Evolutionary conservation across 2,113 vertebrate genomes (phyloP), one percentile per base, ranked within the genome.

Genomic region (Sitta europaea): DNA sequence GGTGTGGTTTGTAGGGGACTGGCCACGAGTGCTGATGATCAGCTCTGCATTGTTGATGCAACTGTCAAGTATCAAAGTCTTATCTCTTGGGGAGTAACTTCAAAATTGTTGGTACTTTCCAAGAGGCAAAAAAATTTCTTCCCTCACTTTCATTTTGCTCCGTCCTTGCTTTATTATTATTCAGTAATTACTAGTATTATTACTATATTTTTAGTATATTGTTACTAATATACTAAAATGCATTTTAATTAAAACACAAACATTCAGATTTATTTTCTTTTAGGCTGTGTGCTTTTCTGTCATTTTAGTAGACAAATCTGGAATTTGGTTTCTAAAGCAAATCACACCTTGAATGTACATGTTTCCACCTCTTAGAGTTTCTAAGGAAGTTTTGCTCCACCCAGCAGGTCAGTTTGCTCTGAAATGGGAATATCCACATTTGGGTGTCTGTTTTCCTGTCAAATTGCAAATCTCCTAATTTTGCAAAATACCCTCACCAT

Each of bases 91-190:
- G 71, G 40, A 82, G 2, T 54, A 82, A 29, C 35, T 88, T 87
- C 65, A 71, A 6, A 94, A 91, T 75, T 73, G 42, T 63, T 78
- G 92, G 85, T 86, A 42, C 90, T 94, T 94, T 86, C 92, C 89
- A 75, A 71, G 48, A 81, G 27, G 38, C 28, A 25, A 27, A 86
- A 81, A 78, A 42, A 23, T 27, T 10, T 55, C 18, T 81, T 54
- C 12, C 8, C 19, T 77, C 3, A 3, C 35, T 89, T 95, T 66
- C 29, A 6, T 90, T 88, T 92, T 91, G 31, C 22, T 92, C 6
- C 0, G 4, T 50, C 51, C 47, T 72, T 25, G 28, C 17, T 48
- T 66, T 79, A 38, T 45, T 57, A 28, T 67, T 86, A 25, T 54
- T 88, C 62, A 73, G 5, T 58, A 50, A 19, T 75, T 85, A 25